phyloP scores from a whole-genome alignment of 2,797 vertebrate species.

The Martes flavigula region DNA sequence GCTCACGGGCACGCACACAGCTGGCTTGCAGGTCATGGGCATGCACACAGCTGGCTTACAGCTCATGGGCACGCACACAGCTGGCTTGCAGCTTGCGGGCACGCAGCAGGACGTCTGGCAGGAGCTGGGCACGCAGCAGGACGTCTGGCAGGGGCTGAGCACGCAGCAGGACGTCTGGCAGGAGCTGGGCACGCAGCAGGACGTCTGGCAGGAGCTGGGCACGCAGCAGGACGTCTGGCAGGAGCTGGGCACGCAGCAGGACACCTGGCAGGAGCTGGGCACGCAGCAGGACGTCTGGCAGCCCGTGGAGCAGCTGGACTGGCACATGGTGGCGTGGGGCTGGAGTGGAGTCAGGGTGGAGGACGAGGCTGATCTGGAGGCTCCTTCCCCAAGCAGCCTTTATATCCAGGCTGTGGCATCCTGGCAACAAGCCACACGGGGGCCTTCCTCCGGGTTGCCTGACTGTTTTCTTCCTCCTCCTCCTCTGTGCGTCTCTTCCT shows the following conservation, averaged over 20 bases:
- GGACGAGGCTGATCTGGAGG: background rate
- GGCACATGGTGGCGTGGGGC: background rate
- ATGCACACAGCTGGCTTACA: rapidly evolving
- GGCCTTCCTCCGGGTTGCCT: rapidly evolving
- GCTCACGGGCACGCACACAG: rapidly evolving
- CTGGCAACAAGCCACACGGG: rapidly evolving
- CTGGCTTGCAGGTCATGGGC: background rate
- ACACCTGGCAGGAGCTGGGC: too few relatives aligned
- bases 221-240: too few relatives aligned
- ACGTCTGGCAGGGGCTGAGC: background rate
- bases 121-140: background rate
- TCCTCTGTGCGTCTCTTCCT: background rate
- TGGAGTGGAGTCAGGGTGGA: rapidly evolving
- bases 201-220: too few relatives aligned
- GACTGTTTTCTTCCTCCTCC: background rate
- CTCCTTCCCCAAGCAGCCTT: background rate
- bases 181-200: too few relatives aligned
- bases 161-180: too few relatives aligned
- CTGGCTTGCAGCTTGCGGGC: too few relatives aligned
- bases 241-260: too few relatives aligned
- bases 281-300: too few relatives aligned
- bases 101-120: background rate
- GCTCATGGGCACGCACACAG: too few relatives aligned
- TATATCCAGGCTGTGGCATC: background rate
- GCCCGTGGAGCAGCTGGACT: background rate